Evolutionary conservation across 2,888 invertebrate species (phyloP).

Genomic region (Adineta ricciae): DNA sequence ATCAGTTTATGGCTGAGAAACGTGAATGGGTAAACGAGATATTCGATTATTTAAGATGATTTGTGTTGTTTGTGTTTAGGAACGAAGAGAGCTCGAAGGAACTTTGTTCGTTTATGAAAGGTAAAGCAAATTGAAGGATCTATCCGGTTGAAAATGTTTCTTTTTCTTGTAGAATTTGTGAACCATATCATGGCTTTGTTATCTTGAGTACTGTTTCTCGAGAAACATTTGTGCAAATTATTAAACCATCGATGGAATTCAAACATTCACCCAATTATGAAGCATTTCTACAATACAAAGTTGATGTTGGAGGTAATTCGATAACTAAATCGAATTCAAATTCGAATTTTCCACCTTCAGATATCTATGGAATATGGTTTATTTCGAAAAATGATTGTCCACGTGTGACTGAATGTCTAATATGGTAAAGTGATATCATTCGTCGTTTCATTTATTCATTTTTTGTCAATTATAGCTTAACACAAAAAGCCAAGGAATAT

Average conservation of each 20-base stretch:
- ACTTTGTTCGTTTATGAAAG: constrained; percentile 21
- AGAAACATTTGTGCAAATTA: constrained; percentile 11
- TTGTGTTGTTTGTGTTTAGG: not conserved
- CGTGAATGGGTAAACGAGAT: constrained; percentile 32
- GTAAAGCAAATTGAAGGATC: not conserved
- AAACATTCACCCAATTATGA: not conserved
- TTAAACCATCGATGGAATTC: constrained; percentile 13
- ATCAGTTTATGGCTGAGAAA: constrained; percentile 31
- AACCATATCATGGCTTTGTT: constrained; percentile 1
- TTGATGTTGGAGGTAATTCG: constrained; percentile 11
- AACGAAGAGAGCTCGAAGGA: not conserved
- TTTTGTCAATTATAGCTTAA: not conserved
- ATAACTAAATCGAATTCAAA: too few relatives aligned
- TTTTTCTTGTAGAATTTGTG: not conserved
- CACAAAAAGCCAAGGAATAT: not conserved
- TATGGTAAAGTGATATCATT: not conserved
- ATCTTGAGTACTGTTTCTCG: not conserved
- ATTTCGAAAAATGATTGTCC: constrained; percentile 31
- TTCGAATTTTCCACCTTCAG: not conserved
- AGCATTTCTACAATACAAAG: constrained; percentile 16
- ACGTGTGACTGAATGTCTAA: constrained; percentile 22
- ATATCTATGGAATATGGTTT: constrained; percentile 34
- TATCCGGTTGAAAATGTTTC: not conserved
- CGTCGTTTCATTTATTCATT: not conserved
- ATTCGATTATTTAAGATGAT: not conserved